Base-by-base conservation (phyloP, 2,797 vertebrate genomes). In the Tolypeutes matacus region DNA sequence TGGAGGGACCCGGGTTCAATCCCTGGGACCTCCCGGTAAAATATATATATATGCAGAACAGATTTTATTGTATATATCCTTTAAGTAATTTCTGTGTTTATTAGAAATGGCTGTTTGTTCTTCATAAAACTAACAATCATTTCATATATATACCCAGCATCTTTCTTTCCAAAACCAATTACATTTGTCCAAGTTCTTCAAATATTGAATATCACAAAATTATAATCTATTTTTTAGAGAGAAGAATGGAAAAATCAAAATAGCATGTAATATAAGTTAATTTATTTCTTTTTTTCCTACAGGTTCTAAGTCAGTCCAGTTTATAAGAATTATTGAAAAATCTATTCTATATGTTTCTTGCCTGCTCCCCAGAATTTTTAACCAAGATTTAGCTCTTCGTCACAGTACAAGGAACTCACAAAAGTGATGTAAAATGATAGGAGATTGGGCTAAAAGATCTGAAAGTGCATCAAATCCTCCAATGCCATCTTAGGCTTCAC, bases 121-220 rank as follows among this genome's bases (percentile, higher is more conserved):
- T 91, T 58, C n/a, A 69, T 29, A 60, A 75, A 94, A 80, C 14
- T 64, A 13, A 83, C 84, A 13, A 84, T 62, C 25, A 2, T 95
- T 96, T 84, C 29, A 12, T 87, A 9, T 27, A 25, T 42, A 23
- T 0, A 42, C n/a, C 36, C 6, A 76, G 31, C 36, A 64, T 51
- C 13, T 90, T 85, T 65, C 29, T 89, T 86, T 67, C n/a, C n/a
- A 81, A 89, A 76, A 10, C 5, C 42, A 70, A 76, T 70, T 21
- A 69, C 17, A 90, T 64, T 83, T 83, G 27, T 77, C 13, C 21
- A 81, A 89, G 46, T 65, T 83, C 58, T 93, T 86, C 27, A 86
- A 76, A 82, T 90, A n/a, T 73, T 78, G 39, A 64, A 42, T 46
- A 69, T 12, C 17, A 75, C 42, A 60, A 88, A 85, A 58, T 82